A percentile compares a stretch with the other conserved stretches of the same genome.
phyloP scores from a whole-genome alignment of 2,888 invertebrate genomes.

The Eudemis profundana region DNA sequence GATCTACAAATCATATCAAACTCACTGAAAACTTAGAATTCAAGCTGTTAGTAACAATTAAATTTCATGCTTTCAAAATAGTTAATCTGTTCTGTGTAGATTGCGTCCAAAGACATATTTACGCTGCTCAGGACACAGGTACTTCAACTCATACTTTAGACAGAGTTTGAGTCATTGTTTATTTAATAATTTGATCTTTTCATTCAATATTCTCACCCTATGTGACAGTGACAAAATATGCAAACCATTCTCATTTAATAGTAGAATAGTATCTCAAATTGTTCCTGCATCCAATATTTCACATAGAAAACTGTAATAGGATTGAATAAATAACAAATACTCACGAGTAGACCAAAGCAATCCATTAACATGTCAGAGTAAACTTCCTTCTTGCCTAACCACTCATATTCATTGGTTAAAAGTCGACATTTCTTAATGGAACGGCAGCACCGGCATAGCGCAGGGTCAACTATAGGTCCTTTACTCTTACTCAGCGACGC shows the following conservation, averaged over 20 bases:
- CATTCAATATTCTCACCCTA: too few species aligned
- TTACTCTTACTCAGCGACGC: constrained; percentile 53
- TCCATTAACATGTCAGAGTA: constrained; percentile 81
- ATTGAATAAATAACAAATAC: constrained; percentile 48
- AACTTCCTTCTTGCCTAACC: constrained; percentile 70
- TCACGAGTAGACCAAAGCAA: constrained; percentile 76
- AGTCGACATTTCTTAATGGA: constrained; percentile 78
- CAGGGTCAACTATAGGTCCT: constrained; percentile 73
- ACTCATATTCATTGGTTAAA: constrained; percentile 71
- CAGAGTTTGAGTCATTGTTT: too few species aligned
- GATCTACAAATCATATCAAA: too few species aligned
- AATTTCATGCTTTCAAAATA: too few species aligned
- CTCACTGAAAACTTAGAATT: too few species aligned
- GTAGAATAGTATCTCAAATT: background rate
- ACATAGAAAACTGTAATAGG: background rate
- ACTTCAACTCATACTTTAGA: too few species aligned
- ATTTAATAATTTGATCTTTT: too few species aligned
- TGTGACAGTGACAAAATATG: too few species aligned
- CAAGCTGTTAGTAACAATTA: too few species aligned
- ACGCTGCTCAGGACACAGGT: too few species aligned
- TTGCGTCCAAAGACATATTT: too few species aligned
- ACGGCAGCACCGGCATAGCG: constrained; percentile 74
- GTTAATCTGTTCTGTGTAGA: too few species aligned
- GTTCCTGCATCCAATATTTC: background rate
- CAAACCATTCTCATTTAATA: background rate